phyloP scores from a whole-genome alignment of 2,113 vertebrate species.

The Mesembrinibis cayennensis region DNA sequence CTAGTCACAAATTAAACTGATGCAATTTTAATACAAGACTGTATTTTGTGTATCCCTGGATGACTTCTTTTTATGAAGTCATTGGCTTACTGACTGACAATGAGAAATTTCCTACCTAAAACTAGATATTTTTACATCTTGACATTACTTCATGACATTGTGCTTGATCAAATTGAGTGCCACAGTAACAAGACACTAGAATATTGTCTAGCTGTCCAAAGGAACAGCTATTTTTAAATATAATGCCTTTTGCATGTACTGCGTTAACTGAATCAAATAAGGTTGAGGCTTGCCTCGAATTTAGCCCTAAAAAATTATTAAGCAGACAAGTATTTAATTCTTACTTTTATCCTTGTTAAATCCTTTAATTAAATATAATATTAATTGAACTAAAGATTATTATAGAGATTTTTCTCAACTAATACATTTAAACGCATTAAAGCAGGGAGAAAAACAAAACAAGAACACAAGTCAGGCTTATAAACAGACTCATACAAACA shows the following conservation, averaged over 20 bases:
- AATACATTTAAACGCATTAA: slow-evolving; percentile 8
- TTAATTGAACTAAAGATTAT: background rate
- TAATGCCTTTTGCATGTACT: background rate
- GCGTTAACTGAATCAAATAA: background rate
- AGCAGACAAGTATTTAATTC: background rate
- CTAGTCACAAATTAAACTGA: background rate
- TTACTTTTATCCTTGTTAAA: slow-evolving; percentile 5
- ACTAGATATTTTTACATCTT: background rate
- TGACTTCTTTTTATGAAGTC: background rate
- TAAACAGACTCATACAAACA: background rate
- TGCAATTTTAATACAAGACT: background rate
- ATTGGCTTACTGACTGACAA: background rate
- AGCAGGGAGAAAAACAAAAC: background rate
- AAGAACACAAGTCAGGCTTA: background rate
- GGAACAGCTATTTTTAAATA: background rate
- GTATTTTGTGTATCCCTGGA: background rate
- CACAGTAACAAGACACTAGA: background rate
- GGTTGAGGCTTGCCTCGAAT: background rate
- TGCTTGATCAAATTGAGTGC: background rate
- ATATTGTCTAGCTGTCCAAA: background rate
- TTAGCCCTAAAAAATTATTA: background rate
- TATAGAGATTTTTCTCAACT: background rate
- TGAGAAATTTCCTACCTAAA: background rate
- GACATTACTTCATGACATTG: background rate
- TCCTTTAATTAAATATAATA: slow-evolving; percentile 34